Conservation (phyloP, 35 echinoderm and acorn worm species). For the Lytechinus pictus region DNA sequence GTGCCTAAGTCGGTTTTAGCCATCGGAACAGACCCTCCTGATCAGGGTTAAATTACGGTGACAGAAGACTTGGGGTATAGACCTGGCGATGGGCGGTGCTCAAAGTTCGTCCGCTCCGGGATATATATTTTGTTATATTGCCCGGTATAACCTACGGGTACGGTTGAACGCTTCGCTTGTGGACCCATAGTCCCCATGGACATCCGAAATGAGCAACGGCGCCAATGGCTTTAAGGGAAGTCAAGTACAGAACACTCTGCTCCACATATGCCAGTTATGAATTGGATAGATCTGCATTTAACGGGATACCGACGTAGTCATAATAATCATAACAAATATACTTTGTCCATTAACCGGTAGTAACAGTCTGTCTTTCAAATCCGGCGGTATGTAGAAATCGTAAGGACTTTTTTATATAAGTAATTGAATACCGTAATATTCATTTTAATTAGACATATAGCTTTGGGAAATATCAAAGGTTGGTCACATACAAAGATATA, state of each 20-base stretch:
- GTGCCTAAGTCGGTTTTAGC: neutral
- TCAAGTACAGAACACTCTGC: neutral
- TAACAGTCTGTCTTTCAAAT: neutral
- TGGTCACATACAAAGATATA: neutral
- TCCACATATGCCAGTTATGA: neutral
- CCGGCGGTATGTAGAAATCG: neutral
- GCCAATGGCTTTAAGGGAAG: constrained; percentile 2
- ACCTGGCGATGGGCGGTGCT: neutral
- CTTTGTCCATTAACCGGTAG: neutral
- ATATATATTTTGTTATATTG: neutral
- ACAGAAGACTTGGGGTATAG: neutral
- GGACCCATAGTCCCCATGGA: constrained; percentile 9
- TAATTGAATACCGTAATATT: neutral
- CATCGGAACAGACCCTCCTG: constrained; percentile 6
- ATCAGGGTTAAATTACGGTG: constrained; percentile 10
- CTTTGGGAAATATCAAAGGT: neutral
- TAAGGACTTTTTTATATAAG: neutral
- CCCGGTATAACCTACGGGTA: neutral
- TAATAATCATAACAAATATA: constrained; percentile 16
- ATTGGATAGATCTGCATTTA: constrained; percentile 30
- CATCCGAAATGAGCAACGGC: neutral
- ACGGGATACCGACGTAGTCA: neutral
- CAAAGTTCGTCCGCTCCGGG: neutral
- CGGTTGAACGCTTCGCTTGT: constrained; percentile 10
- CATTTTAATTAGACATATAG: neutral